A percentile compares a stretch with the other conserved stretches of the same genome.
These are phyloP conservation scores for Hafferia zeledoni DNA, from an alignment of 2,797 vertebrate genomes.

Conservation along the genomic window DNA sequence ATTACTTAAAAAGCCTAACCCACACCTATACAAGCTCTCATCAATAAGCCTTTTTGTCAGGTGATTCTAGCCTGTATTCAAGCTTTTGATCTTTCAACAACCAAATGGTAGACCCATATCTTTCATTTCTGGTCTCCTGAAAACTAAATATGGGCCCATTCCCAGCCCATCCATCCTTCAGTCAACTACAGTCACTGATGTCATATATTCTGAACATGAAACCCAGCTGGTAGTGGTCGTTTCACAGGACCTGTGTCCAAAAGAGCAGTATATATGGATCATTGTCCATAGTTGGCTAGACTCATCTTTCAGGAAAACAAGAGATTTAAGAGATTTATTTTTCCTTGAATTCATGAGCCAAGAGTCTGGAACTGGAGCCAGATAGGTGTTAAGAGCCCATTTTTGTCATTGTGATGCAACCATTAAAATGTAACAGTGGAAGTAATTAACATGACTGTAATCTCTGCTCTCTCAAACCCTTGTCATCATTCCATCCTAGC, in stretches of 20 bases:
- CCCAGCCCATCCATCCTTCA: neutral
- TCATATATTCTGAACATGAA: neutral
- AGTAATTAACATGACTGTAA: neutral
- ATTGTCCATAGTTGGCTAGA: neutral
- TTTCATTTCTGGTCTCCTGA: neutral
- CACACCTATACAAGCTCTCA: neutral
- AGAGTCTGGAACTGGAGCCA: neutral
- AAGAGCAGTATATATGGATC: neutral
- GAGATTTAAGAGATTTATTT: neutral
- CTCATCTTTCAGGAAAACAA: neutral
- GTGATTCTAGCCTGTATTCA: neutral
- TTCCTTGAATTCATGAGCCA: neutral
- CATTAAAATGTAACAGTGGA: neutral
- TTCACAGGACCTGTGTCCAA: neutral
- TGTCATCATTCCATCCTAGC: neutral
- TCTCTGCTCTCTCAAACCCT: neutral
- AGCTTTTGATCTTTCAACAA: neutral
- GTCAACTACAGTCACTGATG: neutral
- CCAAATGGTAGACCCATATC: neutral
- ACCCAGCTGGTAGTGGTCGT: neutral
- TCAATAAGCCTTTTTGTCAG: neutral
- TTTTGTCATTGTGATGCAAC: neutral
- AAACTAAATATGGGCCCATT: neutral
- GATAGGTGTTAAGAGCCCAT: neutral
- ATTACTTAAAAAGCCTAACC: neutral